phyloP scores from a whole-genome alignment of 35 echinoderm and acorn worm species.

The Chiridota heheva region DNA sequence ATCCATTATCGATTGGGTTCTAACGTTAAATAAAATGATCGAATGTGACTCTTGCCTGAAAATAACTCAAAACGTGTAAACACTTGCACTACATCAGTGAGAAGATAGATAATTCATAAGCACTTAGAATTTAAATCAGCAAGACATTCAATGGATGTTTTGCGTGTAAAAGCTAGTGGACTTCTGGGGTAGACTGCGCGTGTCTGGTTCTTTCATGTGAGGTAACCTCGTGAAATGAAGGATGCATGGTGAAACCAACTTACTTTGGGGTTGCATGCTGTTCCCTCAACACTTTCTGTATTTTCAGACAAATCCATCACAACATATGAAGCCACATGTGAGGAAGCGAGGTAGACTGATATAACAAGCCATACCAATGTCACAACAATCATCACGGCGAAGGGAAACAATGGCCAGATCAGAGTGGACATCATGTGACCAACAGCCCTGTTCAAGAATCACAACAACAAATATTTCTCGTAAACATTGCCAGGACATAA shows the following conservation, averaged over 20 bases:
- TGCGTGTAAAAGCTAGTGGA: too few species aligned
- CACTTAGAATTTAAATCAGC: too few species aligned
- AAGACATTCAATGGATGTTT: too few species aligned
- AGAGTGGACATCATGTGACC: conserved; percentile 70
- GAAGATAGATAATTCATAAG: too few species aligned
- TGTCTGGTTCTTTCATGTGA: background rate
- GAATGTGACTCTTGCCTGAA: too few species aligned
- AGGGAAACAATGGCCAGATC: conserved; percentile 68
- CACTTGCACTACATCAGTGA: too few species aligned
- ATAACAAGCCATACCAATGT: conserved; percentile 44
- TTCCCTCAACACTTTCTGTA: too few species aligned
- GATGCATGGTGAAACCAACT: background rate
- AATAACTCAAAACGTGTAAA: too few species aligned
- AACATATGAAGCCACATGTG: too few species aligned
- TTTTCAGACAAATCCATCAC: too few species aligned
- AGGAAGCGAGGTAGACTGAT: conserved; percentile 65
- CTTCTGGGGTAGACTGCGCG: conserved; percentile 20
- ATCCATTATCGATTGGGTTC: too few species aligned
- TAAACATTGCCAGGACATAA: background rate
- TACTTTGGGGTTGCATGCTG: background rate
- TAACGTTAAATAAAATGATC: too few species aligned
- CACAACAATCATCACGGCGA: conserved; percentile 25
- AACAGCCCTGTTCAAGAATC: conserved; percentile 28
- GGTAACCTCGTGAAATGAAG: background rate
- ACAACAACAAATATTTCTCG: background rate